phyloP scores from a whole-genome alignment of 2,797 vertebrate genomes.

The Falco concolor region DNA sequence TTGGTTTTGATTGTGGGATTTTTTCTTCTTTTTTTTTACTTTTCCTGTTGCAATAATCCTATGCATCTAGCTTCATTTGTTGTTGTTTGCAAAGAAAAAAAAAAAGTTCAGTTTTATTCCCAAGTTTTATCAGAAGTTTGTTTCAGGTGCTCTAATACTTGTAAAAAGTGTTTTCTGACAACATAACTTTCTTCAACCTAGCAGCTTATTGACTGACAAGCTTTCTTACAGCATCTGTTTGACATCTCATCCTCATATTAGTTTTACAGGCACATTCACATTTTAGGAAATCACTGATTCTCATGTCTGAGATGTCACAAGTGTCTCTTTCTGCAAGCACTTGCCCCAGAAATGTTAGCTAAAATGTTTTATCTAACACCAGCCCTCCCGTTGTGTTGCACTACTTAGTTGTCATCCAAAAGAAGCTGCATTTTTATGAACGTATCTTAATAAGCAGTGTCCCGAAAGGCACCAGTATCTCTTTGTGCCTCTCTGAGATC shows the following conservation, averaged over 20 bases:
- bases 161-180: neutral
- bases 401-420: neutral
- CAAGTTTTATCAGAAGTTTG: neutral
- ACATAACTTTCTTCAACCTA: neutral
- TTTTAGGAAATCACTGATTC: constrained; percentile 18
- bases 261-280: neutral
- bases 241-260: constrained; percentile 12
- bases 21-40: neutral
- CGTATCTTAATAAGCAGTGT: neutral
- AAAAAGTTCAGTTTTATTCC: neutral
- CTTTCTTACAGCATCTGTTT: neutral
- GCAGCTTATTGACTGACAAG: neutral
- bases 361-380: constrained; percentile 34
- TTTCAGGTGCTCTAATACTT: neutral
- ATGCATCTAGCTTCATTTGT: neutral
- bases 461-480: neutral
- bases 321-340: neutral
- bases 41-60: neutral
- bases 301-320: constrained; percentile 28
- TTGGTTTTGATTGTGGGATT: too few relatives aligned
- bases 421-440: constrained; percentile 4
- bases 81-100: neutral
- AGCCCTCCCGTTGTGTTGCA: neutral
- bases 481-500: neutral
- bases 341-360: constrained; percentile 53